These are phyloP conservation scores for Nibea albiflora DNA, from an alignment of 2,113 vertebrate species.

Conservation along the genomic window DNA sequence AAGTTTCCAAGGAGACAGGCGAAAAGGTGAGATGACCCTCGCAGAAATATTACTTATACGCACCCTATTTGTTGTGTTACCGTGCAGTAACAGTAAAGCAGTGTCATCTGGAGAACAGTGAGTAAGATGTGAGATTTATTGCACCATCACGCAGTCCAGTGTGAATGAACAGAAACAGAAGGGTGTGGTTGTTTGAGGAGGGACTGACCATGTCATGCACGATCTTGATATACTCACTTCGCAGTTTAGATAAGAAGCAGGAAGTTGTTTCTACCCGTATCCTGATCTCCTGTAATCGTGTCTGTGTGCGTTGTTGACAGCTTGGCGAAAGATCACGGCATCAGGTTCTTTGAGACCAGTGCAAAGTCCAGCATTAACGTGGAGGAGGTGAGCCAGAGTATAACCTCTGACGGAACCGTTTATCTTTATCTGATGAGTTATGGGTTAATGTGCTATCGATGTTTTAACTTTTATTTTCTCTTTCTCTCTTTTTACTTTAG, in stretches of 20 bases:
- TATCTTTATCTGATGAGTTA: background rate
- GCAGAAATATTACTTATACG: background rate
- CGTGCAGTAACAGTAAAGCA: background rate
- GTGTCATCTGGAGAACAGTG: background rate
- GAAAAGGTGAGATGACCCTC: constrained; percentile 85
- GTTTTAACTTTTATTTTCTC: background rate
- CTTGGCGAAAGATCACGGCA: constrained; percentile 92
- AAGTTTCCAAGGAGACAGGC: constrained; percentile 89
- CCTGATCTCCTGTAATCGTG: constrained; percentile 28
- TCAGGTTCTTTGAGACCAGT: constrained; percentile 96
- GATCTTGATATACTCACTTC: background rate
- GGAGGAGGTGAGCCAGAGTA: constrained; percentile 79
- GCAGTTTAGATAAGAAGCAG: constrained; percentile 57
- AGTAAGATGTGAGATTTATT: background rate
- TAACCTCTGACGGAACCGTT: background rate
- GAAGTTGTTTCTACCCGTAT: constrained; percentile 30
- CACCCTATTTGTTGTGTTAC: rapidly evolving
- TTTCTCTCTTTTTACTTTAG: constrained; percentile 69
- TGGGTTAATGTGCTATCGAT: background rate
- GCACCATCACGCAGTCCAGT: background rate
- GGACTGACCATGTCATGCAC: background rate
- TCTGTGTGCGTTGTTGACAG: constrained; percentile 77
- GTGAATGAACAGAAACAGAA: background rate
- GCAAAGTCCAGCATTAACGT: constrained; percentile 89
- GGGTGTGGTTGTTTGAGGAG: constrained; percentile 24